These are phyloP conservation scores for Lepidotrigona ventralis DNA, from an alignment of 1,140 invertebrate species.

Conservation along the genomic window DNA sequence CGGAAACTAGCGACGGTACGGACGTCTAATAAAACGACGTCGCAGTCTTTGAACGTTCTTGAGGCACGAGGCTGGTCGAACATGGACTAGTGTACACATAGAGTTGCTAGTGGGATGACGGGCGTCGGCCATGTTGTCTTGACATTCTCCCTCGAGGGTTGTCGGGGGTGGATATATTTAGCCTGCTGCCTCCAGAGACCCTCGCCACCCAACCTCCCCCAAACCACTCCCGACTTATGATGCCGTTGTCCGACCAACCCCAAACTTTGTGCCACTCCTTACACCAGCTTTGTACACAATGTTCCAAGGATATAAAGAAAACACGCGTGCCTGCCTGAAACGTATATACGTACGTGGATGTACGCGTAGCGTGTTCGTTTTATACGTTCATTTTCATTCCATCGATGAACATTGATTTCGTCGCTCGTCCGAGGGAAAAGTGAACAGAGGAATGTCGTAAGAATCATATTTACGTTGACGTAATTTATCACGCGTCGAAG, in stretches of 20 bases:
- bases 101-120: slow-evolving; percentile 76
- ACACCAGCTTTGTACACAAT: slow-evolving; percentile 61
- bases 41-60: slow-evolving; percentile 74
- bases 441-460: not conserved
- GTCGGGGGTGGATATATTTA: slow-evolving; percentile 80
- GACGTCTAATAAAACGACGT: slow-evolving; percentile 15
- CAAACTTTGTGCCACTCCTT: slow-evolving; percentile 69
- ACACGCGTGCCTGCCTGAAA: slow-evolving; percentile 42
- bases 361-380: not conserved
- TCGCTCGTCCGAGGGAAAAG: not conserved
- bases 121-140: slow-evolving; percentile 81
- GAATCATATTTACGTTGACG: no score
- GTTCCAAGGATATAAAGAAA: slow-evolving; percentile 59
- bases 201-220: slow-evolving; percentile 69
- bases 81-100: slow-evolving; percentile 75
- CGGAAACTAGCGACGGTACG: no score
- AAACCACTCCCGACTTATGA: slow-evolving; percentile 77
- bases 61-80: slow-evolving; percentile 69
- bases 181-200: slow-evolving; percentile 79
- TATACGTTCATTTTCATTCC: not conserved
- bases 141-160: slow-evolving; percentile 79
- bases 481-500: not conserved
- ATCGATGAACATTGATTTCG: not conserved
- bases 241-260: slow-evolving; percentile 77
- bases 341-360: slow-evolving; percentile 16